Conservation (phyloP, 2,888 invertebrate species). For the Yponomeuta evonymella region DNA sequence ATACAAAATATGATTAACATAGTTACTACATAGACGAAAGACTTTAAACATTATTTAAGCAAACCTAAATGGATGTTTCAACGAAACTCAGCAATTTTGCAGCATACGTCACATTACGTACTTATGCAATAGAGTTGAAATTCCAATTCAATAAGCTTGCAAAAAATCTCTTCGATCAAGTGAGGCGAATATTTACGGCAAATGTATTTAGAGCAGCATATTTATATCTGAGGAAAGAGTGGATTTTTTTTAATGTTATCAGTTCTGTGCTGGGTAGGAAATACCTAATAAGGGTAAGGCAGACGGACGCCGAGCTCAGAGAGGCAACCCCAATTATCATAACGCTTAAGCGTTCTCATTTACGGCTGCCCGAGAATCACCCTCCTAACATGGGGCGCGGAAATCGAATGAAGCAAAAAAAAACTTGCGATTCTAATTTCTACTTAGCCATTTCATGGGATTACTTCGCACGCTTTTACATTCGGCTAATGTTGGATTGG, state of each 20-base stretch:
- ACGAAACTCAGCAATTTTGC: background rate
- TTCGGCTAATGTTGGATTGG: background rate
- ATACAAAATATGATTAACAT: too few relatives aligned
- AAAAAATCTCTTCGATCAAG: background rate
- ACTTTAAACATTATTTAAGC: background rate
- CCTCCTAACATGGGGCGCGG: conserved; percentile 9
- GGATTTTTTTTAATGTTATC: background rate
- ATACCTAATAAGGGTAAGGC: conserved; percentile 8
- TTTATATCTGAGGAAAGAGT: background rate
- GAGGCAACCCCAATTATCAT: conserved; percentile 29
- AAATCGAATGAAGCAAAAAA: conserved; percentile 15
- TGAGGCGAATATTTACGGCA: background rate
- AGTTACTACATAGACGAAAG: background rate
- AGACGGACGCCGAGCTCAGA: conserved; percentile 11
- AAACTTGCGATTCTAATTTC: conserved; percentile 14
- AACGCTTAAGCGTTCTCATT: conserved; percentile 24
- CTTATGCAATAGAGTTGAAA: conserved; percentile 1
- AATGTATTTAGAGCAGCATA: background rate
- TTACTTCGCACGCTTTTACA: conserved; percentile 13
- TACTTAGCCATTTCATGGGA: conserved; percentile 17
- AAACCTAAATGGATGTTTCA: background rate
- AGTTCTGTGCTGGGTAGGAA: background rate
- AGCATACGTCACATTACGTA: background rate
- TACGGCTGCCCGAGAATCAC: conserved; percentile 14
- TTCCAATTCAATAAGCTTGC: background rate